Evolutionary conservation across 2,113 vertebrate genomes (phyloP).

Genomic region (Dascyllus trimaculatus): DNA sequence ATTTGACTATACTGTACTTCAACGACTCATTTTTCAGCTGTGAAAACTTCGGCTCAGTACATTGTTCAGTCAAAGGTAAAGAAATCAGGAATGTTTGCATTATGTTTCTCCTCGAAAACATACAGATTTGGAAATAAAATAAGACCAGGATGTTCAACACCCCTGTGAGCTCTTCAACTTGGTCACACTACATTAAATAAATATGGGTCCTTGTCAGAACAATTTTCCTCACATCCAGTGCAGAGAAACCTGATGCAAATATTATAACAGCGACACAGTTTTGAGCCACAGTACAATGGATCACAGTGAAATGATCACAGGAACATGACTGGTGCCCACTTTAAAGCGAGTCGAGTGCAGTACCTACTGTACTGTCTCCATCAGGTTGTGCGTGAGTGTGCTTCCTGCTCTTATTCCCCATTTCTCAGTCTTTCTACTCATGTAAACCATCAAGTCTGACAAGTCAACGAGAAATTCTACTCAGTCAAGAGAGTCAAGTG

Average conservation of each 20-base stretch:
- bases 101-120: not conserved
- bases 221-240: not conserved
- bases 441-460: slow-evolving; percentile 30
- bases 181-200: slow-evolving; percentile 31
- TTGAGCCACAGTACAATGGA: not conserved
- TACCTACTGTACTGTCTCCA: not conserved
- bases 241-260: slow-evolving; percentile 9
- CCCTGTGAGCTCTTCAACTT: not conserved
- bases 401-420: slow-evolving; percentile 3
- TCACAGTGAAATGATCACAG: slow-evolving; percentile 3
- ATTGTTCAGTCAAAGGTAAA: not conserved
- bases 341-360: not conserved
- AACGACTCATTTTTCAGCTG: too few species aligned
- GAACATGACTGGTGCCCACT: slow-evolving; percentile 5
- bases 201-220: slow-evolving; percentile 49
- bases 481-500: slow-evolving; percentile 20
- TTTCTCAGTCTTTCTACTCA: not conserved
- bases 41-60: not conserved
- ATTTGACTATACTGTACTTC: too few species aligned
- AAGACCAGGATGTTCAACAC: not conserved
- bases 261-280: not conserved
- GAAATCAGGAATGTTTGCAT: not conserved
- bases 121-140: not conserved
- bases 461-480: slow-evolving; percentile 43
- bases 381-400: not conserved